Evolutionary conservation across 2,888 invertebrate species (phyloP).

Genomic region (Drosophila nr. medialis): DNA sequence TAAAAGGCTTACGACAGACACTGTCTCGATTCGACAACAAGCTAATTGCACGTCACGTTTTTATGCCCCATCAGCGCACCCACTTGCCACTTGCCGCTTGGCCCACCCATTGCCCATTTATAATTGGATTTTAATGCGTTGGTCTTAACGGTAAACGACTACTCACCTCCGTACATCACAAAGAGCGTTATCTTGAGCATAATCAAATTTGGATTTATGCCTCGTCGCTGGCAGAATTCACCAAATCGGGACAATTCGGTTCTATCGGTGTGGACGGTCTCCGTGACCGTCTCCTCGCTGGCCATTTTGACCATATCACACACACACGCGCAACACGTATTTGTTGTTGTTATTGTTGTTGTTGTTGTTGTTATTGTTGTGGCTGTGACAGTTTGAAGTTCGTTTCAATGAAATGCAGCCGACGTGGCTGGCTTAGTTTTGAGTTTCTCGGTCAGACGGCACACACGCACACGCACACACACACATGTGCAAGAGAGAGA

Average conservation of each 20-base stretch:
- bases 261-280: slow-evolving; percentile 69
- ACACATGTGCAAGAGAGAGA: slow-evolving; percentile 3
- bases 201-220: slow-evolving; percentile 91
- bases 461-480: slow-evolving; percentile 34
- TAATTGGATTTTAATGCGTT: slow-evolving; percentile 68
- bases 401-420: slow-evolving; percentile 71
- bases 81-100: not conserved
- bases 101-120: not conserved
- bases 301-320: slow-evolving; percentile 80
- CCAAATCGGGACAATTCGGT: slow-evolving; percentile 81
- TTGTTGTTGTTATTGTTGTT: not conserved
- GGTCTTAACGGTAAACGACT: not conserved
- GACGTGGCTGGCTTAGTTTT: slow-evolving; percentile 53
- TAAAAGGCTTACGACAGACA: slow-evolving; percentile 14
- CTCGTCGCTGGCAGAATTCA: slow-evolving; percentile 85
- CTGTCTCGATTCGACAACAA: slow-evolving; percentile 14
- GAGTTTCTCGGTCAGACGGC: slow-evolving; percentile 75
- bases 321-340: slow-evolving; percentile 2
- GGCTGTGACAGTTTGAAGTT: slow-evolving; percentile 71
- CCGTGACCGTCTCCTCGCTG: slow-evolving; percentile 80
- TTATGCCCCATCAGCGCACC: not conserved
- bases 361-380: slow-evolving; percentile 6
- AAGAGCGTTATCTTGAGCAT: slow-evolving; percentile 93
- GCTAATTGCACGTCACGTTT: slow-evolving; percentile 47
- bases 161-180: slow-evolving; percentile 92